Evolutionary conservation across 2,113 vertebrate genomes (phyloP).

Genomic region (Sorex araneus): DNA sequence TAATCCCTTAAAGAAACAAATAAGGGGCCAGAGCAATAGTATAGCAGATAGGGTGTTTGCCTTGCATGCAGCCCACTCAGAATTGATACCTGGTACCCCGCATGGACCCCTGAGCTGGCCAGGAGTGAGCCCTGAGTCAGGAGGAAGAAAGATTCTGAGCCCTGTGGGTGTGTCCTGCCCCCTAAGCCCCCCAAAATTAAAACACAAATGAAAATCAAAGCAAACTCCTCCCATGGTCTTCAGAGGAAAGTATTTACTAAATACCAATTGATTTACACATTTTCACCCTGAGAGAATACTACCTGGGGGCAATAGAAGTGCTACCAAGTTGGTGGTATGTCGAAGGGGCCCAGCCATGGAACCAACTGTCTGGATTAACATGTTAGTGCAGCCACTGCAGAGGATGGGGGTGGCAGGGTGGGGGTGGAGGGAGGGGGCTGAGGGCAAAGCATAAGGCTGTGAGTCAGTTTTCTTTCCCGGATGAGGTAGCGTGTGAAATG

Average conservation of each 20-base stretch:
- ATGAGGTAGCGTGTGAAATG: background rate
- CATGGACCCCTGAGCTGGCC: too few relatives aligned
- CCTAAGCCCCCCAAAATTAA: background rate
- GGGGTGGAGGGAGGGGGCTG: too few relatives aligned
- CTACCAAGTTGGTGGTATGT: background rate
- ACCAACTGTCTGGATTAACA: background rate
- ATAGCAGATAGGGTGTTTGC: too few relatives aligned
- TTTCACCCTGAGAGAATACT: background rate
- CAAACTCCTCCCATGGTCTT: background rate
- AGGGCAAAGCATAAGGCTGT: background rate
- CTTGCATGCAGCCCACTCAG: too few relatives aligned
- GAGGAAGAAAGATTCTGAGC: too few relatives aligned
- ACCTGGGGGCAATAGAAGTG: background rate
- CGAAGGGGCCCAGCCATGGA: background rate
- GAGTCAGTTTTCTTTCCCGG: constrained; percentile 14
- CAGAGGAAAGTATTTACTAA: background rate
- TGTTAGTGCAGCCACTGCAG: background rate
- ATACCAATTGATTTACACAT: background rate
- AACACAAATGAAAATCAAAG: too few relatives aligned
- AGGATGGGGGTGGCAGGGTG: too few relatives aligned
- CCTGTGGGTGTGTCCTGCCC: too few relatives aligned
- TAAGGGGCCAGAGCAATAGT: too few relatives aligned
- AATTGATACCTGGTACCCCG: too few relatives aligned
- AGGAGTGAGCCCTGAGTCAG: too few relatives aligned
- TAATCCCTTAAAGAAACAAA: too few relatives aligned